Conservation (phyloP, 92 coral and sea anemone genomes). For the Muricea muricata region DNA sequence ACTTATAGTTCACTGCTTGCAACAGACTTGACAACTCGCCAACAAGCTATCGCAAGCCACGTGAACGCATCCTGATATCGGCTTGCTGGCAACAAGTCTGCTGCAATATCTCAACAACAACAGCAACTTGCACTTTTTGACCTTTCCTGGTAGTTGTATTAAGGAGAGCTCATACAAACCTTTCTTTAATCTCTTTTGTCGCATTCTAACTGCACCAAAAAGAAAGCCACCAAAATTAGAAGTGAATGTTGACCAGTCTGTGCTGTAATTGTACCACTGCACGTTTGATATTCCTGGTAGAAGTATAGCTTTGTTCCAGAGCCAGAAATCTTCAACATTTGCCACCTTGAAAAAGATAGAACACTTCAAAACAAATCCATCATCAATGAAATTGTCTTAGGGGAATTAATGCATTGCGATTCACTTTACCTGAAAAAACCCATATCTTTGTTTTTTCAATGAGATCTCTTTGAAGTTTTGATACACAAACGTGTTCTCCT, state of each 20-base stretch:
- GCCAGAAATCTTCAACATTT: conserved; percentile 80
- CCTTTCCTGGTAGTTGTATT: too few species aligned
- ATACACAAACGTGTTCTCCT: conserved; percentile 56
- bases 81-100: too few species aligned
- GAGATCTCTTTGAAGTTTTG: background rate
- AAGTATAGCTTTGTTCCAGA: conserved; percentile 74
- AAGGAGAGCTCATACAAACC: too few species aligned
- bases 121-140: too few species aligned
- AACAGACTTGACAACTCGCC: too few species aligned
- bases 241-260: conserved; percentile 72
- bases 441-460: background rate
- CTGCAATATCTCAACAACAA: too few species aligned
- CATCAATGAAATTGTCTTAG: too few species aligned
- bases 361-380: background rate
- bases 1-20: too few species aligned
- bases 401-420: too few species aligned
- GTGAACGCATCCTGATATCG: too few species aligned
- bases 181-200: conserved; percentile 72
- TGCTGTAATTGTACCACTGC: conserved; percentile 78
- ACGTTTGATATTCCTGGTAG: conserved; percentile 79
- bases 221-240: conserved; percentile 79
- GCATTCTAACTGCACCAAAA: conserved; percentile 82
- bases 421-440: conserved; percentile 70
- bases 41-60: too few species aligned
- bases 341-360: conserved; percentile 38